Evolutionary conservation across 2,113 vertebrate species (phyloP).

Genomic region (Ariopsis seemanni): DNA sequence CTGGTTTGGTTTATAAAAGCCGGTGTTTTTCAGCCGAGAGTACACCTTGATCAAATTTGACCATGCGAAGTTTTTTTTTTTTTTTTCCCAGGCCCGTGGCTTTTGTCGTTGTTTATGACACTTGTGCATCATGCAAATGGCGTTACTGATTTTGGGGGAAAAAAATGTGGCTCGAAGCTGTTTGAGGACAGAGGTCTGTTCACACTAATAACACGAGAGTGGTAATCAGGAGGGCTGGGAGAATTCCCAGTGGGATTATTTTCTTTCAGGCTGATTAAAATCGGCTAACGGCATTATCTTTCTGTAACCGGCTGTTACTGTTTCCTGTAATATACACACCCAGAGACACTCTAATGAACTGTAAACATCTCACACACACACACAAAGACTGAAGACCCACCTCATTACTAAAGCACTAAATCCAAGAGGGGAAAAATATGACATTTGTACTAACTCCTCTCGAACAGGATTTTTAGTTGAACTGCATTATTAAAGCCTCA

Average conservation of each 20-base stretch:
- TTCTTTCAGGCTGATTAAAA: constrained; percentile 1
- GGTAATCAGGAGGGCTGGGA: constrained; percentile 3
- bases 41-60: background rate
- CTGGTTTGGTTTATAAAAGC: background rate
- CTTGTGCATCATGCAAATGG: background rate
- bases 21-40: background rate
- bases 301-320: background rate
- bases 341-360: background rate
- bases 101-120: background rate
- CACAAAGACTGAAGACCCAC: background rate
- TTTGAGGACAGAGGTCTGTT: background rate
- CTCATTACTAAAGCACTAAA: background rate
- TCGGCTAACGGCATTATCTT: background rate
- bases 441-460: background rate
- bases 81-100: background rate
- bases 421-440: background rate
- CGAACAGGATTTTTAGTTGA: background rate
- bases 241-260: background rate
- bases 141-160: background rate
- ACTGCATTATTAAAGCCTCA: background rate
- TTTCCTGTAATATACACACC: background rate
- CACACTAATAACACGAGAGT: background rate
- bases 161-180: background rate
- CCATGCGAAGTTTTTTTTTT: background rate
- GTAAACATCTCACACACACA: background rate